Base-by-base conservation (phyloP, 2,113 vertebrate species). In the Ciconia boyciana region DNA sequence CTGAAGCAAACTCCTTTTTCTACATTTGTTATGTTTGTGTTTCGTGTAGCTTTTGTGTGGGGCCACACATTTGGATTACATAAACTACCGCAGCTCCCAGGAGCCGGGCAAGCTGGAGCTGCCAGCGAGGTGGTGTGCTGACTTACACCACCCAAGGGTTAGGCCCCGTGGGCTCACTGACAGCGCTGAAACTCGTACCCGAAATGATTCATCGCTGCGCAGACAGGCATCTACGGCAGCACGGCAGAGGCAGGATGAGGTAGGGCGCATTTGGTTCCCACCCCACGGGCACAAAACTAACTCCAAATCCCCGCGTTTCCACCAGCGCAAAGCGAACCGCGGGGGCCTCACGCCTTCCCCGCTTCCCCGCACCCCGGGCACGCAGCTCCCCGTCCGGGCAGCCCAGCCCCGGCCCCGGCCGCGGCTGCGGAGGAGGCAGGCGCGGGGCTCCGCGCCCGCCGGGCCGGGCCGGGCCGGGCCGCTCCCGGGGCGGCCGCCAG, bases 151-250 rank as follows among this genome's bases (percentile, higher is more conserved):
- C 13, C 52, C n/a, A 2, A 8, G 60, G 74, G 13, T 5, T 7
- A 3, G n/a, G 29, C n/a, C 52, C 32, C 16, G 7, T 1, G 48
- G 26, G 11, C 48, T n/a, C 5, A 2, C 2, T 1, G 9, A 8
- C 44, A 6, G 12, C 48, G 18, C 58, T 2, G 5, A 26, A 26
- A 11, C 32, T 9, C 2, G 4, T 9, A 14, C n/a, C 52, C 13
- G 3, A 4, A 13, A 6, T 1, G 34, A 48, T 31, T 22, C 68
- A n/a, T 7, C 2, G 2, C 89, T 16, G 22, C 16, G 1, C 44
- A 4, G 28, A 5, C 25, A 3, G 18, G 49, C 70, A 1, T 2
- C 22, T 11, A 1, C 64, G 3, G 32, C 8, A 11, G 46, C 3
- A 4, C 4, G 3, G 34, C 55, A 17, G 34, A 4, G 34, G 34